phyloP scores from a whole-genome alignment of 1,140 invertebrate species.

The Sweltsa coloradensis region DNA sequence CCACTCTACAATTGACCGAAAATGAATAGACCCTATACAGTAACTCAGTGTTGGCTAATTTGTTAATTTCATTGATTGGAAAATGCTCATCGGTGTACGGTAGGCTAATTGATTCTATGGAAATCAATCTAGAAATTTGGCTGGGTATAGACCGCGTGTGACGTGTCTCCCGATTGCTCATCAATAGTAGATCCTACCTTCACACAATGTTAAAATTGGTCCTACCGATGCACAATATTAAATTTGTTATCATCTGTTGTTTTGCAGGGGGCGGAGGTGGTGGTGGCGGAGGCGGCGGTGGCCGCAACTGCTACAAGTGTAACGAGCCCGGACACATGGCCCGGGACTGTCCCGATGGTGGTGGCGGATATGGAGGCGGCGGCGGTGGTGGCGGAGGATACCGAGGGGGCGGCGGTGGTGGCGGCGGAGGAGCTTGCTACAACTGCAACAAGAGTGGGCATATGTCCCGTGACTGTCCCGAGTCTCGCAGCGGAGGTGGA shows the following conservation, averaged over 20 bases:
- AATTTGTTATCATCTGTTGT: conserved; percentile 25
- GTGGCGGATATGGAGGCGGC: conserved; percentile 26
- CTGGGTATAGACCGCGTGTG: too few species aligned
- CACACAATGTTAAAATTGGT: too few species aligned
- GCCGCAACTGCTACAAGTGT: conserved; percentile 37
- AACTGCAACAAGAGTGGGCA: conserved; percentile 82
- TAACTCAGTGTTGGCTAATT: too few species aligned
- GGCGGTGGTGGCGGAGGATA: conserved; percentile 29
- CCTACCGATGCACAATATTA: conserved; percentile 30
- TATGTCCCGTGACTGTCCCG: conserved; percentile 50
- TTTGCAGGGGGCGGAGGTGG: too few species aligned
- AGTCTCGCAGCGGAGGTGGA: conserved; percentile 23
- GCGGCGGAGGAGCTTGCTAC: conserved; percentile 48
- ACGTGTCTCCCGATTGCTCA: too few species aligned
- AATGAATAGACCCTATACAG: too few species aligned
- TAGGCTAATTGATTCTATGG: too few species aligned
- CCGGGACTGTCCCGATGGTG: conserved; percentile 31
- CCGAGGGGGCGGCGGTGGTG: conserved; percentile 39
- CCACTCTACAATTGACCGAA: too few species aligned
- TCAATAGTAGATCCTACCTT: too few species aligned
- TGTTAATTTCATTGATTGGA: too few species aligned
- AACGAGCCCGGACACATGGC: conserved; percentile 39
- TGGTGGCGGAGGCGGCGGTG: conserved; percentile 12
- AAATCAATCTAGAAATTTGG: too few species aligned
- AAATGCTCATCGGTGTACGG: too few species aligned